Base-by-base conservation (phyloP, 2,797 vertebrate species). In the Pteropus rufus region DNA sequence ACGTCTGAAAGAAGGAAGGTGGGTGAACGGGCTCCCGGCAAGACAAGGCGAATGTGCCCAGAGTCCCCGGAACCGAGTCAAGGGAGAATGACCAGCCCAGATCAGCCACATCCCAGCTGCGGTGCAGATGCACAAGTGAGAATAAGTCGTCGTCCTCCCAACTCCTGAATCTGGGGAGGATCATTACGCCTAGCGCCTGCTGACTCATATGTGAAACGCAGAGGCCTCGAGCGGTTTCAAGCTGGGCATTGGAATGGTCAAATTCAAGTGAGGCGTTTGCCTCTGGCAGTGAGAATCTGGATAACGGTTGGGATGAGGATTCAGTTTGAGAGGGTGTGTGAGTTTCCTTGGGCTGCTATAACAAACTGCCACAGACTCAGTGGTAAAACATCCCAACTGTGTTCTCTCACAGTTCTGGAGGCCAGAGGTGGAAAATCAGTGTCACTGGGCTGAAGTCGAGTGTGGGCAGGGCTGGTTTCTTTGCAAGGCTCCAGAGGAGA, bases 261-360 rank as follows among this genome's bases (percentile, higher is more conserved):
- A 29, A 60, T 12, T 5, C 26, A 12, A 29, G 58, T 1, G 76
- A 19, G 62, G 21, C 29, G 2, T n/a, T 24, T 6, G 18, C 18
- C 1, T 24, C 21, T 7, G 62, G 11, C 7, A 0, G 14, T 11
- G 39, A 39, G 39, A 11, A 1, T 4, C 26, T 10, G 16, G 36
- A 7, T 3, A 15, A 11, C 9, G 0, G 0, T 9, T 5, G 10
- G 56, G 6, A 0, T 15, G 29, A 21, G 0, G 4, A 6, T 19
- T 10, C 2, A 0, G 5, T 15, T 3, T 19, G 0, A 18, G 2
- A 24, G 12, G 12, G n/a, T 24, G 34, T 31, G 18, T 26, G 7
- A 12, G 26, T 24, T 21, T 3, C 75, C 36, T 14, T 0, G 9
- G 60, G 36, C 34, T 16, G 9, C 26, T 19, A 2, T 11, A 3